Evolutionary conservation across 2,797 vertebrate species (phyloP).

Genomic region (Parauchenoglanis ngamensis): DNA sequence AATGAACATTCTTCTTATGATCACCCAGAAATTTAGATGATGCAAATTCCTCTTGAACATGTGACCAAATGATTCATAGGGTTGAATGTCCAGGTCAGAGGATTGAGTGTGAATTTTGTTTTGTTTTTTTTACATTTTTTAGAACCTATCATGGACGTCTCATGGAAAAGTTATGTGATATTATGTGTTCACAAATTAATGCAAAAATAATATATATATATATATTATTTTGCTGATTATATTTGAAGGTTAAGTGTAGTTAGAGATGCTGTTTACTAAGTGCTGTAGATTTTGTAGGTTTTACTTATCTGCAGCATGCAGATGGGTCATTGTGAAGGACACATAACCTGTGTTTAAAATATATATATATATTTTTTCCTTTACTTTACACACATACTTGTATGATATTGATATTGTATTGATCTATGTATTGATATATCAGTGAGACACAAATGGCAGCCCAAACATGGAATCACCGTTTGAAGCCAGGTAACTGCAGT

Average conservation of each 20-base stretch:
- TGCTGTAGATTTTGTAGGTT: background rate
- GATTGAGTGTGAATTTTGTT: no score
- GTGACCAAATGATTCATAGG: background rate
- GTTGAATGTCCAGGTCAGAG: background rate
- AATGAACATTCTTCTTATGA: background rate
- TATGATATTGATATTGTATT: background rate
- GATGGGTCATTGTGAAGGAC: background rate
- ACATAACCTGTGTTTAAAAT: background rate
- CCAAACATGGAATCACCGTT: background rate
- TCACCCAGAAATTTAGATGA: background rate
- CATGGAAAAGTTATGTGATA: background rate
- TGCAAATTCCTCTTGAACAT: background rate
- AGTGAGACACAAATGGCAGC: background rate
- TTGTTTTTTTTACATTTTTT: background rate
- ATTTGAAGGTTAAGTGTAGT: background rate
- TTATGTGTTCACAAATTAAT: background rate
- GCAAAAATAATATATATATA: background rate
- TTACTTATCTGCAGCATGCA: background rate
- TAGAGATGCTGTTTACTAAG: background rate
- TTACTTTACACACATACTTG: background rate
- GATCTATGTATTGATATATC: background rate
- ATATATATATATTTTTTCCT: no score
- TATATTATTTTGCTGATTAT: background rate
- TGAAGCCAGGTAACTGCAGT: constrained; percentile 33
- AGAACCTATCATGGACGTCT: background rate